Evolutionary conservation across 2,113 vertebrate genomes (phyloP).

Genomic region (Morphnarchus princeps): DNA sequence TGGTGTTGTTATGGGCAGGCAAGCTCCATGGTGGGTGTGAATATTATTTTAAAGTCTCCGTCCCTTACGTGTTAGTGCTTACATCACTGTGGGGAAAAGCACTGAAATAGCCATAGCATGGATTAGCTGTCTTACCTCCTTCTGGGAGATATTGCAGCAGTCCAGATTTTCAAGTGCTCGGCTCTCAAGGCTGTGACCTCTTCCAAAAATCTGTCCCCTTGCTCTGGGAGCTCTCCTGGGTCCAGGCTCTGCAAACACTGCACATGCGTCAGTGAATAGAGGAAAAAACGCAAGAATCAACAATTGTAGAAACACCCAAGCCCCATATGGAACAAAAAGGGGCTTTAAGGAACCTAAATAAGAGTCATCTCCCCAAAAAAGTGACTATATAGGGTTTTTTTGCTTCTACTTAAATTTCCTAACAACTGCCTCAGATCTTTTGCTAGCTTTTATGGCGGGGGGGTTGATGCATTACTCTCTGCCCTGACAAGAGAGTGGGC

Average conservation of each 20-base stretch:
- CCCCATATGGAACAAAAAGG: background rate
- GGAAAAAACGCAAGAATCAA: background rate
- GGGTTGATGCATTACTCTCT: background rate
- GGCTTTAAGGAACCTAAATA: background rate
- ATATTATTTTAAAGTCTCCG: background rate
- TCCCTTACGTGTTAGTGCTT: background rate
- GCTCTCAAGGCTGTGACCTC: background rate
- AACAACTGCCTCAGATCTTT: background rate
- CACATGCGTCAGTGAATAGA: background rate
- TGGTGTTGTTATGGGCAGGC: background rate
- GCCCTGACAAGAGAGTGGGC: accelerated
- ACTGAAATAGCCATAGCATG: background rate
- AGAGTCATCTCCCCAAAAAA: background rate
- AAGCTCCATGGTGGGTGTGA: background rate
- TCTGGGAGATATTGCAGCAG: background rate
- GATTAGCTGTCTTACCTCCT: background rate
- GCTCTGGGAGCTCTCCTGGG: background rate
- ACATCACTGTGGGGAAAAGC: background rate
- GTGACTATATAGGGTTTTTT: accelerated
- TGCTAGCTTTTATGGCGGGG: background rate
- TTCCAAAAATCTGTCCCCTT: background rate
- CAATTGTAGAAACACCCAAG: background rate
- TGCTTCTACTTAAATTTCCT: background rate
- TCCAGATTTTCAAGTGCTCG: background rate
- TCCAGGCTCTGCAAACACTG: background rate